Conservation (phyloP, 2,113 vertebrate species). For the Scortum barcoo region DNA sequence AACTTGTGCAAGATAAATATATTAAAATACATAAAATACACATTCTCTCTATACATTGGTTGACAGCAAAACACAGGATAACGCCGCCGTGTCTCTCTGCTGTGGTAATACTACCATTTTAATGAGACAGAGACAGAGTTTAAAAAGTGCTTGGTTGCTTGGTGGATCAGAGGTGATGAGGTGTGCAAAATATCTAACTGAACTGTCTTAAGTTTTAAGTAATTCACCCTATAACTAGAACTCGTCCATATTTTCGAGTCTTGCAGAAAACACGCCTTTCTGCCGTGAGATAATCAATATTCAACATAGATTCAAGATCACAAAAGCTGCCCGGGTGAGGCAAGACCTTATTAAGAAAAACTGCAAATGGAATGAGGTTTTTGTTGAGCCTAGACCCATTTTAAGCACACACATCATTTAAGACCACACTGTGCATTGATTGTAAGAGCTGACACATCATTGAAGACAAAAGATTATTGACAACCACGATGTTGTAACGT, state of each 20-base stretch:
- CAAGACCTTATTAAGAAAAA: background rate
- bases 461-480: constrained; percentile 7
- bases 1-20: constrained; percentile 34
- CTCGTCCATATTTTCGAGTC: background rate
- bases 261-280: background rate
- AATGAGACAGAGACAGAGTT: background rate
- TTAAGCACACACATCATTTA: background rate
- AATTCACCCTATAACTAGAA: background rate
- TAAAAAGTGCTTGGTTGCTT: constrained; percentile 52
- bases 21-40: constrained; percentile 42
- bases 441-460: constrained; percentile 29
- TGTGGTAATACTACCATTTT: background rate
- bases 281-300: background rate
- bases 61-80: constrained; percentile 5
- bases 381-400: background rate
- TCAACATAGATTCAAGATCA: constrained; percentile 1
- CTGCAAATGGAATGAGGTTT: constrained; percentile 30
- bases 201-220: background rate
- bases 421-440: constrained; percentile 19
- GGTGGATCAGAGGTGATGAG: constrained; percentile 8
- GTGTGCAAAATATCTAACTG: background rate
- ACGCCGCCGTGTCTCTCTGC: background rate
- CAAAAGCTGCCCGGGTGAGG: constrained; percentile 24
- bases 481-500: background rate
- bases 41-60: constrained; percentile 42